A percentile compares a stretch with the other conserved stretches of the same genome.
These are phyloP conservation scores for Oceanites oceanicus DNA, from an alignment of 2,113 vertebrate genomes.

Conservation along the genomic window DNA sequence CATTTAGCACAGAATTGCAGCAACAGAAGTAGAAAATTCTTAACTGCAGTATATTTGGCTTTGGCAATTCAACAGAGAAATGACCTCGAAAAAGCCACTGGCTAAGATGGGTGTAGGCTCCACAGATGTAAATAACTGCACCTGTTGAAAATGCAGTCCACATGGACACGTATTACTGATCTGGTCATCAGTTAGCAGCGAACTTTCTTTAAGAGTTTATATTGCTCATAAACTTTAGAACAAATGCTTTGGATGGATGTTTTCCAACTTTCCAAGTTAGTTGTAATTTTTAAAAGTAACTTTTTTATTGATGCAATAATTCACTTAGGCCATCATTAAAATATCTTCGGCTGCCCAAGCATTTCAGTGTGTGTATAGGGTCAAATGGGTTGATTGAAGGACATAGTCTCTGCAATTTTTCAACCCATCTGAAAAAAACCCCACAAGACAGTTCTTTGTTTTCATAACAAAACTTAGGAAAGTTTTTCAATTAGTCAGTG, in stretches of 20 bases:
- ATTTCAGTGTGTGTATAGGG: neutral
- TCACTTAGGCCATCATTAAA: neutral
- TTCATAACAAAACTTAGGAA: neutral
- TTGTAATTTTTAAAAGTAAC: neutral
- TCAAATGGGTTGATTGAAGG: neutral
- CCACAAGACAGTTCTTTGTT: neutral
- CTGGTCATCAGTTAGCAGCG: neutral
- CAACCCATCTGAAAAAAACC: neutral
- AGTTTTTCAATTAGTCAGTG: neutral
- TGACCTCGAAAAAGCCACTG: neutral
- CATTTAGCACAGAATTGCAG: constrained; percentile 4
- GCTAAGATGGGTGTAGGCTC: neutral
- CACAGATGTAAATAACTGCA: neutral
- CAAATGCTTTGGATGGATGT: neutral
- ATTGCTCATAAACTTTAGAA: neutral
- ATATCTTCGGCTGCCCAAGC: neutral
- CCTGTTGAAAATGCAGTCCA: neutral
- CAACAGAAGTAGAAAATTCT: neutral
- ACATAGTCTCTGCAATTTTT: neutral
- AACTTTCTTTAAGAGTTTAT: neutral
- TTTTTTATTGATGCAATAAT: neutral
- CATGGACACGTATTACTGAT: neutral
- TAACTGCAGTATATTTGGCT: neutral
- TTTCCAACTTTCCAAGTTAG: constrained; percentile 7
- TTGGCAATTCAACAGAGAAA: neutral